These are phyloP conservation scores for Promerops cafer DNA, from an alignment of 2,113 vertebrate genomes.

Conservation along the genomic window DNA sequence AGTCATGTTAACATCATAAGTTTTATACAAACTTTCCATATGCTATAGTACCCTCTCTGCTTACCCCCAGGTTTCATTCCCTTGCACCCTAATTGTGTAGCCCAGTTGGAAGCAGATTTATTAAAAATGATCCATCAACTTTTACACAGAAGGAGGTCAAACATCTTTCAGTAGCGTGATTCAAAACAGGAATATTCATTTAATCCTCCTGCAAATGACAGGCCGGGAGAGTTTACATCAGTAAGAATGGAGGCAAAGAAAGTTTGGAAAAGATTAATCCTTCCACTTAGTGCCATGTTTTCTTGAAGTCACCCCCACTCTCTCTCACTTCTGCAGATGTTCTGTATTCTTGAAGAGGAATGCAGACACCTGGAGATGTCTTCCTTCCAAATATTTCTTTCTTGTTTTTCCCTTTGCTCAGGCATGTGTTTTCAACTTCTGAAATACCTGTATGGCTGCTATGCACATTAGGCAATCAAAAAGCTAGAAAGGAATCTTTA, in stretches of 20 bases:
- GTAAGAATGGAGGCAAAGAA: background rate
- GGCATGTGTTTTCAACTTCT: background rate
- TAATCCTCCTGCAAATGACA: constrained; percentile 24
- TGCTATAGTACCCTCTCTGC: background rate
- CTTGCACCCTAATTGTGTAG: constrained; percentile 41
- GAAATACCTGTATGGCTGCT: background rate
- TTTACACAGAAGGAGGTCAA: constrained; percentile 25
- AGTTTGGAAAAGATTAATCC: background rate
- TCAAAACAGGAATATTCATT: constrained; percentile 9
- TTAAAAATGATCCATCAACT: constrained; percentile 32
- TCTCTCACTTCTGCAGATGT: background rate
- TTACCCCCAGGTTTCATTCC: background rate
- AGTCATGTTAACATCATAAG: constrained; percentile 69
- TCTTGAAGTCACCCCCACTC: background rate
- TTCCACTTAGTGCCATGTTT: background rate
- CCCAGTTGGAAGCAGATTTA: constrained; percentile 55
- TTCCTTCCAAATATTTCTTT: background rate
- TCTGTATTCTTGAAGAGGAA: background rate
- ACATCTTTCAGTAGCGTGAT: constrained; percentile 16
- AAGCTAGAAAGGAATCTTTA: background rate
- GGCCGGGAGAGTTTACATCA: background rate
- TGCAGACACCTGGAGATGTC: background rate
- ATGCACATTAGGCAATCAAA: background rate
- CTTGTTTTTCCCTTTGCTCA: background rate
- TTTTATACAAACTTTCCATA: constrained; percentile 74